phyloP scores from a whole-genome alignment of 2,113 vertebrate genomes.

The Syrrhaptes paradoxus region DNA sequence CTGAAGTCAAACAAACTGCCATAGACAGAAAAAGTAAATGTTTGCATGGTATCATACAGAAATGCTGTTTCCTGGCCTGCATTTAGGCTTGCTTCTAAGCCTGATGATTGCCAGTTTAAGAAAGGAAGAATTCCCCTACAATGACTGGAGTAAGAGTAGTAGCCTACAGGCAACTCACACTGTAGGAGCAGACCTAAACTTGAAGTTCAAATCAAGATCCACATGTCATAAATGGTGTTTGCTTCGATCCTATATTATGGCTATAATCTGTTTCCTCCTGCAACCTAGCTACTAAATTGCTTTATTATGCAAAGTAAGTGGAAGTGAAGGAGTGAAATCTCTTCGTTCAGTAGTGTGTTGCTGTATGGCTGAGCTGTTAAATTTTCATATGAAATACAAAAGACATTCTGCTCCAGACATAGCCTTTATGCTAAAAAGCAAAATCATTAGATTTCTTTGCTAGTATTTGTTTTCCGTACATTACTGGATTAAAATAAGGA shows the following conservation, averaged over 20 bases:
- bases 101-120: background rate
- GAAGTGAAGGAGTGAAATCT: background rate
- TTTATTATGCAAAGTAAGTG: background rate
- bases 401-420: background rate
- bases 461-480: background rate
- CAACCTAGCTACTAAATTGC: background rate
- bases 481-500: background rate
- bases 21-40: conserved; percentile 20
- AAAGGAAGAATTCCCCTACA: background rate
- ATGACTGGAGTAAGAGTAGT: background rate
- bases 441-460: background rate
- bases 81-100: background rate
- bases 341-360: background rate
- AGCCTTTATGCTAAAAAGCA: background rate
- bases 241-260: background rate
- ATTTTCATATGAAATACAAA: conserved; percentile 19
- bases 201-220: background rate
- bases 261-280: background rate
- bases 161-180: background rate
- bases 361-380: conserved; percentile 12
- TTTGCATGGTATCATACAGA: background rate
- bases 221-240: background rate
- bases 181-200: background rate
- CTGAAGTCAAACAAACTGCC: background rate
- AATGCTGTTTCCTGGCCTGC: background rate